These are phyloP conservation scores for Seira sanloemensis DNA, from an alignment of 2,888 invertebrate species.

Conservation along the genomic window DNA sequence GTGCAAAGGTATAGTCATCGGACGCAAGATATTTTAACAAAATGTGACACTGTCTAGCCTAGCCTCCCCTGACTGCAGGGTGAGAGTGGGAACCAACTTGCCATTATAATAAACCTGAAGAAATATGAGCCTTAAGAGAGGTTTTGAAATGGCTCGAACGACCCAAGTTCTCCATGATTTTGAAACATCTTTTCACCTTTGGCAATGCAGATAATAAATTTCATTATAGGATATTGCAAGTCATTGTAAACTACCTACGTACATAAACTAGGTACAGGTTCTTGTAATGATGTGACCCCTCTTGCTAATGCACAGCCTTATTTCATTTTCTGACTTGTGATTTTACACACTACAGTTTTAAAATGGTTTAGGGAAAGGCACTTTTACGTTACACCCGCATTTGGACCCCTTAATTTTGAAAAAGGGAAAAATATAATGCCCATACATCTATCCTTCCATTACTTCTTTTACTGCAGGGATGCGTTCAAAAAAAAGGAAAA, in stretches of 20 bases:
- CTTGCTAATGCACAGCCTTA: slow-evolving; percentile 17
- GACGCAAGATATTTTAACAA: slow-evolving; percentile 1
- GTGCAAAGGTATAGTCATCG: not conserved
- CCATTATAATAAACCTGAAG: not conserved
- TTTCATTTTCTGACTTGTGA: slow-evolving; percentile 12
- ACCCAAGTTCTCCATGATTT: not conserved
- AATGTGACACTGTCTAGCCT: not conserved
- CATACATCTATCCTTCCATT: not conserved
- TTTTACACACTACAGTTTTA: slow-evolving; percentile 38
- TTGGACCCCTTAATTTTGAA: not conserved
- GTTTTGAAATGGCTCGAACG: not conserved
- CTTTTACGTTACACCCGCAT: not conserved
- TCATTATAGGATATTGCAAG: not conserved
- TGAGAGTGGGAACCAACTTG: not conserved
- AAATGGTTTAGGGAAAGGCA: slow-evolving; percentile 8
- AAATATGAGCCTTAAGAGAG: not conserved
- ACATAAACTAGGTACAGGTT: no score
- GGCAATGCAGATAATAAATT: not conserved
- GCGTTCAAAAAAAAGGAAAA: not conserved
- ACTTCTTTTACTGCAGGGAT: not conserved
- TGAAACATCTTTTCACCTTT: slow-evolving; percentile 24
- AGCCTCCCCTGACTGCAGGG: not conserved
- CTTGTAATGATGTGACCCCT: slow-evolving; percentile 17
- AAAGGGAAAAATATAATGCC: not conserved
- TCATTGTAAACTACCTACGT: no score